phyloP scores from a whole-genome alignment of 2,888 invertebrate species.

The Pyrrhopygopsis socrates region DNA sequence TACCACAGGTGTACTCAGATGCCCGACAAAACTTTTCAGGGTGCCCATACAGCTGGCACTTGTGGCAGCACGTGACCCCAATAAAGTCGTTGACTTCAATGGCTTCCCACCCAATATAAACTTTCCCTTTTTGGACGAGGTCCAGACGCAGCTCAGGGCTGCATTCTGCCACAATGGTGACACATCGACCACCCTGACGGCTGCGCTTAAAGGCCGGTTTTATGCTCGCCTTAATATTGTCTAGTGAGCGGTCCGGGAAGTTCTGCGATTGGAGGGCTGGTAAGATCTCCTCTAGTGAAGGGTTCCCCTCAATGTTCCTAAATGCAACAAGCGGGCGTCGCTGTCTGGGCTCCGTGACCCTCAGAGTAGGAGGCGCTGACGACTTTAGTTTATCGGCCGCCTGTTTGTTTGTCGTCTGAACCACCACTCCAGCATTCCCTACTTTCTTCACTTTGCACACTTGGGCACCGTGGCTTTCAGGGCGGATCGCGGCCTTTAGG shows the following conservation, averaged over 20 bases:
- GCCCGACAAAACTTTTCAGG: conserved; percentile 61
- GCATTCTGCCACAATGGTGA: background rate
- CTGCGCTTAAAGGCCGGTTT: background rate
- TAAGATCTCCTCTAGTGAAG: background rate
- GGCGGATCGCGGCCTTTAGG: background rate
- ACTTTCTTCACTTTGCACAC: conserved; percentile 2
- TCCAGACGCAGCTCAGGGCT: background rate
- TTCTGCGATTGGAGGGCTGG: background rate
- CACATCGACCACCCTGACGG: background rate
- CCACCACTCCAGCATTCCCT: conserved; percentile 4
- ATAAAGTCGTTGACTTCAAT: conserved; percentile 32
- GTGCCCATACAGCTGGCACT: conserved; percentile 77
- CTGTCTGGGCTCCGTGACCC: background rate
- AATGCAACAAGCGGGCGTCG: background rate
- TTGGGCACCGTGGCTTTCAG: background rate
- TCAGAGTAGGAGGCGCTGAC: background rate
- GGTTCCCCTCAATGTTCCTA: background rate
- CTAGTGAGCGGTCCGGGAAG: too few relatives aligned
- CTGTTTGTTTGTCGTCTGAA: background rate
- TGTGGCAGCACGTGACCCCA: conserved; percentile 64
- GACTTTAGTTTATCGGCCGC: background rate
- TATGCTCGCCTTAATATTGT: too few relatives aligned
- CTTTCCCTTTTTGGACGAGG: background rate
- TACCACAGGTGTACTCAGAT: conserved; percentile 16
- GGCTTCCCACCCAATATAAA: background rate